Conservation (phyloP, 53 echinoderm and acorn worm genomes). For the Glandiceps talaboti region DNA sequence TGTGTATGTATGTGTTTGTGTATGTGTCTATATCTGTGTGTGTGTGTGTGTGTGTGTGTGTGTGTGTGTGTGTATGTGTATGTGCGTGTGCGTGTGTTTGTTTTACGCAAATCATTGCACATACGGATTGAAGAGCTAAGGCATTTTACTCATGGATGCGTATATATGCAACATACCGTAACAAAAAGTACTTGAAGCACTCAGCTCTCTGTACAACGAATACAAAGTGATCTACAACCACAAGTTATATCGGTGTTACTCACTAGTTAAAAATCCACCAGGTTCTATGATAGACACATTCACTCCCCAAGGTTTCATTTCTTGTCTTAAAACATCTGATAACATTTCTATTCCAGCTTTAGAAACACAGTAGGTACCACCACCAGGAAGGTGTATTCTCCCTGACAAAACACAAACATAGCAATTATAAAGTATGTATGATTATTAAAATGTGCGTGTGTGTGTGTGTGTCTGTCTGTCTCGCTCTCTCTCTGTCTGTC, state of each 20-base stretch:
- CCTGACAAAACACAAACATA: no score
- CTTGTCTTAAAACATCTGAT: slow-evolving; percentile 61
- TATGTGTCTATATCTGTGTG: no score
- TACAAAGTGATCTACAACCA: background rate
- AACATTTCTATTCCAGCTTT: slow-evolving; percentile 60
- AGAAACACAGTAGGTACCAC: slow-evolving; percentile 67
- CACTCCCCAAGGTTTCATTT: slow-evolving; percentile 80
- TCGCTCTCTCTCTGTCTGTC: no score
- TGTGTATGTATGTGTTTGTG: no score
- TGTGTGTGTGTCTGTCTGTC: no score
- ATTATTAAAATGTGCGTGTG: no score
- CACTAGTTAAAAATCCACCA: slow-evolving; percentile 61
- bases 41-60: no score
- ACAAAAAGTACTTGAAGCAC: background rate
- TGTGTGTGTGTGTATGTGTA: no score
- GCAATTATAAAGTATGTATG: no score
- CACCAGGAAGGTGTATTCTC: slow-evolving; percentile 36
- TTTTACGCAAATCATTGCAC: no score
- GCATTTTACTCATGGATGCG: background rate
- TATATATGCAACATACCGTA: slow-evolving; percentile 1
- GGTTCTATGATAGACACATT: slow-evolving; percentile 65
- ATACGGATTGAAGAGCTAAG: no score
- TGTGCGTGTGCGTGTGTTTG: no score
- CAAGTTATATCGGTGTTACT: slow-evolving; percentile 3
- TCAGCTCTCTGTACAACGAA: background rate